A percentile compares a stretch with the other conserved stretches of the same genome.
Evolutionary conservation across 2,797 vertebrate genomes (phyloP).

Genomic region (Falco rusticolus): DNA sequence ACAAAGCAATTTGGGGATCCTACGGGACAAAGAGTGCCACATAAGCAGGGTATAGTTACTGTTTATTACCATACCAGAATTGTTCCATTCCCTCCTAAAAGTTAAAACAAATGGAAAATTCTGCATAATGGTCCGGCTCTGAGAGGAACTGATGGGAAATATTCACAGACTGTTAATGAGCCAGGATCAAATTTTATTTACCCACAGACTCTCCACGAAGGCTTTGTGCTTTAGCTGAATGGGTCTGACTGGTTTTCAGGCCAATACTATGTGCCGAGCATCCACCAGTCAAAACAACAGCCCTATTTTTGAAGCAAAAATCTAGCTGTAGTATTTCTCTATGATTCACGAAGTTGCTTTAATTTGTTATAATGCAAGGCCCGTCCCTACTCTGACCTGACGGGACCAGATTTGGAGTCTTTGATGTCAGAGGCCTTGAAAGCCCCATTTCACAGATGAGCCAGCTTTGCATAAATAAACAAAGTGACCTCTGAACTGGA

Average conservation of each 20-base stretch:
- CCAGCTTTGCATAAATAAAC: slow-evolving; percentile 82
- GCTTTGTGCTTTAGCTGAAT: neutral
- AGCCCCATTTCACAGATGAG: slow-evolving; percentile 76
- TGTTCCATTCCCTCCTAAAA: slow-evolving; percentile 12
- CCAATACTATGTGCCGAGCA: neutral
- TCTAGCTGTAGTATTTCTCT: neutral
- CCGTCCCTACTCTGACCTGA: slow-evolving; percentile 63
- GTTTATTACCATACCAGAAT: slow-evolving; percentile 31
- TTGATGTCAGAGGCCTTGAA: slow-evolving; percentile 76
- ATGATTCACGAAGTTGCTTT: slow-evolving; percentile 43
- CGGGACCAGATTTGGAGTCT: slow-evolving; percentile 66
- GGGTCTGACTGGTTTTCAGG: neutral
- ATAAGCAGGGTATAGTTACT: neutral
- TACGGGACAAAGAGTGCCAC: neutral
- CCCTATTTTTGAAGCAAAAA: neutral
- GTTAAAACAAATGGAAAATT: slow-evolving; percentile 32
- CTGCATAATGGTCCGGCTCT: neutral
- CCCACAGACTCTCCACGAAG: neutral
- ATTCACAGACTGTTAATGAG: neutral
- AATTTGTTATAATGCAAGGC: slow-evolving; percentile 64
- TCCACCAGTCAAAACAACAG: neutral
- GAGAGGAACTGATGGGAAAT: slow-evolving; percentile 28
- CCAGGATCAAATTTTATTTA: slow-evolving; percentile 32
- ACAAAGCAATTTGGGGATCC: neutral
- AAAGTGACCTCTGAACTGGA: slow-evolving; percentile 78